Conservation (phyloP, 2,113 vertebrate species). For the Amblyornis subalaris region DNA sequence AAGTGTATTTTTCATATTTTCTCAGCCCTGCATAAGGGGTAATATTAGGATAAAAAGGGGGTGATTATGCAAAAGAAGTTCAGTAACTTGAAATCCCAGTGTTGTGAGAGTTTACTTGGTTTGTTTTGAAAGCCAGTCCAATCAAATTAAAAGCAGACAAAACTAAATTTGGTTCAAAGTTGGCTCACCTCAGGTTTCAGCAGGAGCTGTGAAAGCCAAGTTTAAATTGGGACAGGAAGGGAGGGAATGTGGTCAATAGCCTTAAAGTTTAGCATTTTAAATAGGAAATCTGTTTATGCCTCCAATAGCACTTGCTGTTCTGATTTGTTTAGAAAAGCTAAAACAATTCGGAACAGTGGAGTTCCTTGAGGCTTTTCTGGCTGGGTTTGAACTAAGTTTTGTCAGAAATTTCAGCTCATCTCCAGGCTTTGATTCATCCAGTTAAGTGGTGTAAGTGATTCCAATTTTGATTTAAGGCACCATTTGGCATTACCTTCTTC, state of each 20-base stretch:
- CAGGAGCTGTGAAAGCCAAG: slow-evolving; percentile 58
- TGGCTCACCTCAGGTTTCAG: slow-evolving; percentile 56
- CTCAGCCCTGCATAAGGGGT: background rate
- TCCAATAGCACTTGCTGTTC: slow-evolving; percentile 60
- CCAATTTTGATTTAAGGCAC: background rate
- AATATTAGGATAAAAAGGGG: background rate
- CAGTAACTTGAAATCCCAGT: background rate
- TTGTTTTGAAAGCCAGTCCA: slow-evolving; percentile 55
- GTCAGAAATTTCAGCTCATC: slow-evolving; percentile 25
- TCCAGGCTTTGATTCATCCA: slow-evolving; percentile 21
- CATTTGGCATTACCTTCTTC: background rate
- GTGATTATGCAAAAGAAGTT: background rate
- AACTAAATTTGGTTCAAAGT: slow-evolving; percentile 62
- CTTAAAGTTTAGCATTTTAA: slow-evolving; percentile 63
- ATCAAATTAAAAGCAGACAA: slow-evolving; percentile 60
- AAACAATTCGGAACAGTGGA: slow-evolving; percentile 49
- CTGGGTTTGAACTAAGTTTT: slow-evolving; percentile 18
- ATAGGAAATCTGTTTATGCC: slow-evolving; percentile 62
- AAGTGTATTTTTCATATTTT: background rate
- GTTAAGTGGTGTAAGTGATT: slow-evolving; percentile 13
- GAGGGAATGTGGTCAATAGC: slow-evolving; percentile 66
- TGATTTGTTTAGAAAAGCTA: slow-evolving; percentile 61
- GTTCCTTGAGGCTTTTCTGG: slow-evolving; percentile 46
- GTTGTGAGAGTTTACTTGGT: slow-evolving; percentile 11
- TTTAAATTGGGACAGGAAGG: slow-evolving; percentile 67